phyloP scores from a whole-genome alignment of 2,113 vertebrate species.

The Anoplopoma fimbria region DNA sequence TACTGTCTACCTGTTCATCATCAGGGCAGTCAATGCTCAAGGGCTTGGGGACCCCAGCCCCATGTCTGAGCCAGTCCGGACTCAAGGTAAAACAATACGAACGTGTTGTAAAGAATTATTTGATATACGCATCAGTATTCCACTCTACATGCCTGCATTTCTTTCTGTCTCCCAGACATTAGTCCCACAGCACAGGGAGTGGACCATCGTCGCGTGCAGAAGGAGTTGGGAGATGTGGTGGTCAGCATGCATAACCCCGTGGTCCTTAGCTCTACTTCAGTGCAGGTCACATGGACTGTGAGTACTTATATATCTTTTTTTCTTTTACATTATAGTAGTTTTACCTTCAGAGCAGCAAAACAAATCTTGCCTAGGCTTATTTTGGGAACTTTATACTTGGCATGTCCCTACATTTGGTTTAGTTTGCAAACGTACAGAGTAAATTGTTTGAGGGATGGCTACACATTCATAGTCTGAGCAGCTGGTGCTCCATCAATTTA shows the following conservation, averaged over 20 bases:
- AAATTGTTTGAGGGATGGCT: constrained; percentile 30
- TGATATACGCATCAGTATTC: not conserved
- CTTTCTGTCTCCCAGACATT: constrained; percentile 86
- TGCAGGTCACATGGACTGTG: constrained; percentile 98
- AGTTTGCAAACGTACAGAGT: constrained; percentile 33
- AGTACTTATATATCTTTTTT: constrained; percentile 65
- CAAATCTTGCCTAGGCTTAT: constrained; percentile 38
- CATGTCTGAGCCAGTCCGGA: constrained; percentile 95
- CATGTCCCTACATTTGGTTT: constrained; percentile 45
- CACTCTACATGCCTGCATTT: constrained; percentile 6
- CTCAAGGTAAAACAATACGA: constrained; percentile 87
- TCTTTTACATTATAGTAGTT: not conserved
- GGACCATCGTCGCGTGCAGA: constrained; percentile 98
- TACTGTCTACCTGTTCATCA: constrained; percentile 96
- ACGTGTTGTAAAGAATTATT: not conserved
- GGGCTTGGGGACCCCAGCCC: constrained; percentile 94
- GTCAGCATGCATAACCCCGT: constrained; percentile 95
- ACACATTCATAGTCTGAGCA: constrained; percentile 62
- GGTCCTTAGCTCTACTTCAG: constrained; percentile 92
- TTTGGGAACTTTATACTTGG: constrained; percentile 54
- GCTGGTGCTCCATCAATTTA: constrained; percentile 75
- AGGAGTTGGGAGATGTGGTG: constrained; percentile 95
- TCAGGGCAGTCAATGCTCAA: constrained; percentile 92
- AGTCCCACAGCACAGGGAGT: constrained; percentile 97
- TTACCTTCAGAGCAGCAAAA: constrained; percentile 17